phyloP scores from a whole-genome alignment of 2,113 vertebrate genomes.

The Eulacestoma nigropectus region DNA sequence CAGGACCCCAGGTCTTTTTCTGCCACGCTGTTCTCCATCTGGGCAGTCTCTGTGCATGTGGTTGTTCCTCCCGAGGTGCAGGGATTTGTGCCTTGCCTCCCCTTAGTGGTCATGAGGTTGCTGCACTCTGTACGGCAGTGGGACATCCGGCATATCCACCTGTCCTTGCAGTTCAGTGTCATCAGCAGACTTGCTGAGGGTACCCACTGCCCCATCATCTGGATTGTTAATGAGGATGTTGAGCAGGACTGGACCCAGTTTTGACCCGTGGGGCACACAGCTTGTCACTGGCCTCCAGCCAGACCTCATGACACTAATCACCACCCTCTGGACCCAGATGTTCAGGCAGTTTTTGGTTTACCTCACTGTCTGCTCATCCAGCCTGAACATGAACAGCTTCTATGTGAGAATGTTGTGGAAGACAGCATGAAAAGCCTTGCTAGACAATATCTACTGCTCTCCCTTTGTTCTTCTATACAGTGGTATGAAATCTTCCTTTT shows the following conservation, averaged over 20 bases:
- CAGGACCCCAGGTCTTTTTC: not conserved
- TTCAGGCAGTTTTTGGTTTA: not conserved
- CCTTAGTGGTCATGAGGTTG: not conserved
- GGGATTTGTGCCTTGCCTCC: not conserved
- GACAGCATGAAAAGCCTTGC: not conserved
- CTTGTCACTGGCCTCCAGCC: not conserved
- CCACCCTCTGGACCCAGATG: not conserved
- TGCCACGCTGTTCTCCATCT: not conserved
- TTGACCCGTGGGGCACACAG: not conserved
- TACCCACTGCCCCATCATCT: fast-evolving
- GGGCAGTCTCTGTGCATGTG: not conserved
- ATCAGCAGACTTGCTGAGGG: not conserved
- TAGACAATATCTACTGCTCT: not conserved
- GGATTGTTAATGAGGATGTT: not conserved
- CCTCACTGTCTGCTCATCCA: not conserved
- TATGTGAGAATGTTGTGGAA: not conserved
- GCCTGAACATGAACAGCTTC: not conserved
- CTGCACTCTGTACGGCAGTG: not conserved
- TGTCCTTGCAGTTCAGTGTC: not conserved
- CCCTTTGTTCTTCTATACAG: not conserved
- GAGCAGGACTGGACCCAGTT: not conserved
- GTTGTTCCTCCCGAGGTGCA: not conserved
- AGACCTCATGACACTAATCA: fast-evolving
- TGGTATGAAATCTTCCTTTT: not conserved
- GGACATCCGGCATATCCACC: not conserved